Evolutionary conservation across 2,797 vertebrate species (phyloP), one percentile per base, ranked within the genome.

Genomic region (Halcyon chelicuti): DNA sequence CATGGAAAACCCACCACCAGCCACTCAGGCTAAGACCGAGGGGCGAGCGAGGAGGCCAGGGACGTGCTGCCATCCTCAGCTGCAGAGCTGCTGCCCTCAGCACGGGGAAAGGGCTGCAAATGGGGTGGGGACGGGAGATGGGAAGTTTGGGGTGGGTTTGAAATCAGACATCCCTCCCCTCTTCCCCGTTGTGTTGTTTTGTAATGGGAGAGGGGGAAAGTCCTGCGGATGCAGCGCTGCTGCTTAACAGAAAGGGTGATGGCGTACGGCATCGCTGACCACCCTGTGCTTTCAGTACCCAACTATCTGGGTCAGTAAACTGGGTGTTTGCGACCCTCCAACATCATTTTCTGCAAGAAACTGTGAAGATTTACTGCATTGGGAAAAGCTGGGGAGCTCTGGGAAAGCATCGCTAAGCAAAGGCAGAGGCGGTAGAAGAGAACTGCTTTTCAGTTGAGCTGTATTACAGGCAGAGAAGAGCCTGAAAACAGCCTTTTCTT

Each of bases 301-400:
- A 5, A 1, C 6, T 52, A 1, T 2, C 5, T 0, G 1, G 25
- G 52, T 14, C 1, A 4, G 28, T 12, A 15, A 40, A 17, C 40
- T 16, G 33, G 5, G 26, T 8, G 67, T n/a, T 22, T 15, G 44
- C n/a, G 19, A 5, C 31, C 26, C 51, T 28, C 46, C 39, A 17
- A 60, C 37, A 29, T 22, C 25, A 10, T 23, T 40, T 63, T 46
- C 67, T 29, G 33, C 52, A 20, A 31, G 71, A 0, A 1, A 17
- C 4, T 6, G 17, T 70, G n/a, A 63, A 37, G 44, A 42, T 18
- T 66, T 1, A 33, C 42, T 0, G 10, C 25, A 0, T 0, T 17
- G 71, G 80, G 65, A 63, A 84, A 94, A 74, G 33, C 7, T 25
- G 25, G 35, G 65, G 70, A 94, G 57, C 52, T 80, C 33, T 28